Evolutionary conservation across 2,888 invertebrate species (phyloP), one percentile per base, ranked within the genome.

Genomic region (Oligia latruncula): DNA sequence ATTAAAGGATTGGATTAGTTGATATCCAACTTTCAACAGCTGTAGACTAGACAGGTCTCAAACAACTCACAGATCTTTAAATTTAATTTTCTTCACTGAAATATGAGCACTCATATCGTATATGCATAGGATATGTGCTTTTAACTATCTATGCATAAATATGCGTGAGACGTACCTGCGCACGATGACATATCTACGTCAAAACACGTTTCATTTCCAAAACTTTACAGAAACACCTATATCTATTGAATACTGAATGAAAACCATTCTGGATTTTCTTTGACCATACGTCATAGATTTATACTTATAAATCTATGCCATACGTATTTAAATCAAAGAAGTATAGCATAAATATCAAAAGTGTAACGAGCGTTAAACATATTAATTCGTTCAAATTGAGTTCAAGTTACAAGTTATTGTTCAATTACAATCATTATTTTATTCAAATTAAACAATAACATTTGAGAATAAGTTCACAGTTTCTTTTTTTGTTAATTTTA

Each of bases 1-100:
- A 81, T 79, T 52, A 74, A 80, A 79, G 71, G 73, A 74, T 73
- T 67, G 52, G 49, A 58, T 83, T 84, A 64, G 78, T 82, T 80
- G 29, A 62, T 76, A 68, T 76, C 84, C 55, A 77, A 66, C 29
- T 79, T 84, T 77, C 64, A 67, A 79, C 58, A 76, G 52, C 13
- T 71, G 58, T 52, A 74, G 84, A 77, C 64, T 46, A 74, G 84
- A 77, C 70, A 73, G 67, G 13, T 76, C 58, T 60, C 43, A 64
- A 77, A 77, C 71, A 74, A 40, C 15, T 64, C n/a, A 66, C 55
- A 60, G 43, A 73, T 71, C 62, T 74, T 67, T 70, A 29, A 46
- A 72, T 74, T 65, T n/a, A 35, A 11, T 74, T 71, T 85, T 58
- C 52, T 46, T 58, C 17, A 40, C 17, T 23, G 29, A 23, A 74